Evolutionary conservation across 2,113 vertebrate species (phyloP), one percentile per base, ranked within the genome.

Genomic region (Glareola pratincola): DNA sequence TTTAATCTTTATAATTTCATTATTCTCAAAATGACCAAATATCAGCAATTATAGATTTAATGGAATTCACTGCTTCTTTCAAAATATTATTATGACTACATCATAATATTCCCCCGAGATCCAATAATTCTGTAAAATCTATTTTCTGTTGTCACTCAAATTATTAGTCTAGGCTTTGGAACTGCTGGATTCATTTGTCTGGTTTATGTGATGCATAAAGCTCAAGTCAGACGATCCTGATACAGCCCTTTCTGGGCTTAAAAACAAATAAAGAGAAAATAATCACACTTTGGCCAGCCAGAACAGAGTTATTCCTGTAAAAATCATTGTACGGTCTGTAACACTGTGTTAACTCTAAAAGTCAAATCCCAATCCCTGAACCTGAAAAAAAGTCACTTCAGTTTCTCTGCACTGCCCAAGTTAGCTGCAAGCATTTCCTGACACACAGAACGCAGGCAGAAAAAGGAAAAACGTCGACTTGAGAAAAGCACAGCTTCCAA

Each of bases 401-500:
- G 67, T 82, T 76, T 86, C 75, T 85, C 91, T 53, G 72, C 36
- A 63, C 85, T 78, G 94, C 77, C 60, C 53, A 81, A 97, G 88
- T 96, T 93, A 94, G 86, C 73, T 80, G 69, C 84, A 92, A 81
- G 90, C 88, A 85, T 94, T 97, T 94, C 93, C 96, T 96, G 91
- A 96, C 64, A 85, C 63, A 74, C 75, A 92, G 88, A 92, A 93
- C 29, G 36, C 90, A 94, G 95, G 48, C 91, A 94, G 95, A 95
- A 95, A 93, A 91, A 83, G 93, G 95, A 96, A 94, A 91, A 88
- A 79, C 76, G 43, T 94, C 72, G n/a, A 92, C 85, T 94, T n/a
- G 92, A 90, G 54, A 96, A 96, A 92, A 79, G 97, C 97, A 88
- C 91, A 94, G 94, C 91, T 93, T 95, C 88, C 95, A 94, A 41